Evolutionary conservation across 1,140 invertebrate species (phyloP).

Genomic region (Drosophila nikananu): DNA sequence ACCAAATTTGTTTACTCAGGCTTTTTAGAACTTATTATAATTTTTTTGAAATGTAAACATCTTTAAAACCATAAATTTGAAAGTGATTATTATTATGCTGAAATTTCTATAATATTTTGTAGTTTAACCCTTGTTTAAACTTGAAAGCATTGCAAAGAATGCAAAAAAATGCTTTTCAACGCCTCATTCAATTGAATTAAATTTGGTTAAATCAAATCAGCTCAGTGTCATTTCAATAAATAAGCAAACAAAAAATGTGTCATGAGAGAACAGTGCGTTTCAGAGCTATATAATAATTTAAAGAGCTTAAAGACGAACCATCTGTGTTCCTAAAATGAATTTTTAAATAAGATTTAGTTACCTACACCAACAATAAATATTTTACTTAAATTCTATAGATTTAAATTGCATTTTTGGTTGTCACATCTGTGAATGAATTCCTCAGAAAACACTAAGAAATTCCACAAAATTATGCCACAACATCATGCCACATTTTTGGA

Average conservation of each 20-base stretch:
- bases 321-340: accelerated
- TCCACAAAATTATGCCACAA: conserved; percentile 54
- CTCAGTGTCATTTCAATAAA: conserved; percentile 75
- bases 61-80: too few relatives aligned
- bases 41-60: not conserved
- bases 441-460: conserved; percentile 15
- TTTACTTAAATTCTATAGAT: not conserved
- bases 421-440: not conserved
- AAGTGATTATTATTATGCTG: too few relatives aligned
- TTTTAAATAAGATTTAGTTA: not conserved
- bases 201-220: conserved; percentile 64
- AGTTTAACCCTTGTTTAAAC: not conserved
- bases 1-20: too few relatives aligned
- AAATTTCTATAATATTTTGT: not conserved
- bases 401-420: not conserved
- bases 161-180: conserved; percentile 5
- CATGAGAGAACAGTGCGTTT: conserved; percentile 29
- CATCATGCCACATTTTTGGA: conserved; percentile 54
- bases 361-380: too few relatives aligned
- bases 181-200: conserved; percentile 72
- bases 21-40: too few relatives aligned
- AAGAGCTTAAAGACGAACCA: not conserved
- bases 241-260: conserved; percentile 54
- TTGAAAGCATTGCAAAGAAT: conserved; percentile 2
- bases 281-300: not conserved